Conservation (phyloP, 2,888 invertebrate species). For the Synergus itoensis region DNA sequence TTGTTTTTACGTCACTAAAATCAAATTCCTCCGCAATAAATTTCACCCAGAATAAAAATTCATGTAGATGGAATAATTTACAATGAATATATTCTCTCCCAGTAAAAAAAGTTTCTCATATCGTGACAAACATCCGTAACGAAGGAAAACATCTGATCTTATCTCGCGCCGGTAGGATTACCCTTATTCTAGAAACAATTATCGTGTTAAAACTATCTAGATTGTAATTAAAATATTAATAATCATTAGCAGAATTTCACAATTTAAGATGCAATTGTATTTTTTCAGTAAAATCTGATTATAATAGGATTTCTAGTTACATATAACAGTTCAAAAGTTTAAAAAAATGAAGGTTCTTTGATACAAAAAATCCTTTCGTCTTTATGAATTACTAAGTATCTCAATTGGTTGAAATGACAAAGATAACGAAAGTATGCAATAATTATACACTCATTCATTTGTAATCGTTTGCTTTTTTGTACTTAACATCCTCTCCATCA, state of each 20-base stretch:
- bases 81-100: not conserved
- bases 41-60: not conserved
- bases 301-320: no score
- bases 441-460: not conserved
- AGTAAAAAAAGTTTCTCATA: not conserved
- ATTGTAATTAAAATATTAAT: conserved; percentile 10
- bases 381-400: not conserved
- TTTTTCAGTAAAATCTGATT: not conserved
- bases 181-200: not conserved
- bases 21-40: not conserved
- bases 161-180: not conserved
- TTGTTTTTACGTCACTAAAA: no score
- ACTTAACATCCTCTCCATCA: conserved; percentile 7
- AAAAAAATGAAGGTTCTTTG: not conserved
- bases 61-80: not conserved
- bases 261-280: not conserved
- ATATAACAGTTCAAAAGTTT: not conserved
- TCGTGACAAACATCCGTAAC: conserved; percentile 15
- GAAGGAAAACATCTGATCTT: not conserved
- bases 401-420: not conserved
- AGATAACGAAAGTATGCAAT: conserved; percentile 10
- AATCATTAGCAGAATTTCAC: not conserved
- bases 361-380: conserved; percentile 1
- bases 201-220: not conserved
- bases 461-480: conserved; percentile 23